Percentiles rank a stretch among this genome's conserved stretches.
Conservation (phyloP, 53 echinoderm and acorn worm genomes). For the Stichopus horrens region DNA sequence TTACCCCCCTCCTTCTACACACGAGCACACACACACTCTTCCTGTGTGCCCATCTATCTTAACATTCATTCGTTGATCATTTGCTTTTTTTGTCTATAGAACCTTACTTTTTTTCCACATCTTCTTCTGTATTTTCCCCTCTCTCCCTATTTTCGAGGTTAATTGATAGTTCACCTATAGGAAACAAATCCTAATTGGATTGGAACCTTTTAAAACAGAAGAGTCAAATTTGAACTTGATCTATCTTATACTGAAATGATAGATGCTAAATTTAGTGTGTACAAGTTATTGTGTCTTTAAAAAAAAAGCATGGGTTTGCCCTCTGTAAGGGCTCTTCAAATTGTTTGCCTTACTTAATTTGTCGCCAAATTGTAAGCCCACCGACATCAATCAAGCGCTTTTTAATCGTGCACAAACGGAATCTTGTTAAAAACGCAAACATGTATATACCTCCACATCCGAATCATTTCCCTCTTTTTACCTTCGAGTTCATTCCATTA, state of each 20-base stretch:
- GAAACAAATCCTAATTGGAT: background rate
- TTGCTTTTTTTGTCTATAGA: background rate
- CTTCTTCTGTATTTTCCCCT: background rate
- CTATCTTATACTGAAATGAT: background rate
- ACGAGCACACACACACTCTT: too few relatives aligned
- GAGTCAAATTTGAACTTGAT: background rate
- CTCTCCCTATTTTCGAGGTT: background rate
- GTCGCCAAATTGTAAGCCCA: conserved; percentile 18
- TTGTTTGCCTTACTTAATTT: conserved; percentile 25
- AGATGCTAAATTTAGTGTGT: background rate
- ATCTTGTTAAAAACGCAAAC: background rate
- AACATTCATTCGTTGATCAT: too few relatives aligned
- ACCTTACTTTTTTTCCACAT: background rate
- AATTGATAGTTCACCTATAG: background rate
- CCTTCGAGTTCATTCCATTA: too few relatives aligned
- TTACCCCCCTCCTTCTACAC: too few relatives aligned
- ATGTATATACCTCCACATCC: too few relatives aligned
- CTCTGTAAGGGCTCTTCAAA: background rate
- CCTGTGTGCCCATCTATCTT: too few relatives aligned
- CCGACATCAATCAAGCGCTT: conserved; percentile 27
- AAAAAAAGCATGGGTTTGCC: background rate
- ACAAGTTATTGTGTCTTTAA: background rate
- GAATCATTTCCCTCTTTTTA: too few relatives aligned
- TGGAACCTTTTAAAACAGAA: background rate
- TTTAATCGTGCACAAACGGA: conserved; percentile 1